A percentile compares a stretch with the other conserved stretches of the same genome.
Evolutionary conservation across 2,797 vertebrate genomes (phyloP).

Genomic region (Sebastes steindachneri): DNA sequence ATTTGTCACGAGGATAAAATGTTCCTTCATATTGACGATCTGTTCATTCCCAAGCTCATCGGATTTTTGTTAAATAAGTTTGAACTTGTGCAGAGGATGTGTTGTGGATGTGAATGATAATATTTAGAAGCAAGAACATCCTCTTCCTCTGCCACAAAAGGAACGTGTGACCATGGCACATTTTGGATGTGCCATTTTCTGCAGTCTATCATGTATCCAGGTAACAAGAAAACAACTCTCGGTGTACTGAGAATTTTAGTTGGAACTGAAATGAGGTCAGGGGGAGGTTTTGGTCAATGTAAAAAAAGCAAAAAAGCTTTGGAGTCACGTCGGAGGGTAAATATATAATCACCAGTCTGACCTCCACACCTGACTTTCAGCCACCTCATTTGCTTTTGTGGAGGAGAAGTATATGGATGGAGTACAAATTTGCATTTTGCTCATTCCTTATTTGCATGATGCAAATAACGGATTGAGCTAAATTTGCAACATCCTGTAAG

Average conservation of each 20-base stretch:
- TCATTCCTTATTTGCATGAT: constrained; percentile 62
- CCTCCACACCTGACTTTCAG: constrained; percentile 57
- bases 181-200: background rate
- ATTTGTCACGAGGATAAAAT: constrained; percentile 44
- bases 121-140: constrained; percentile 1
- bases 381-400: constrained; percentile 55
- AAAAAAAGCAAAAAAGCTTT: background rate
- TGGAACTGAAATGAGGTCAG: constrained; percentile 8
- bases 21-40: constrained; percentile 6
- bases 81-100: background rate
- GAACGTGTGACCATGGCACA: background rate
- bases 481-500: constrained; percentile 49
- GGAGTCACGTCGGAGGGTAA: constrained; percentile 16
- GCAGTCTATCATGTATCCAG: background rate
- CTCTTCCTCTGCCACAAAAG: background rate
- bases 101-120: background rate
- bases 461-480: constrained; percentile 54
- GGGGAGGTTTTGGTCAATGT: constrained; percentile 10
- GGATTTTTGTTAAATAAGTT: constrained; percentile 18
- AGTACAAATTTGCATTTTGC: constrained; percentile 57
- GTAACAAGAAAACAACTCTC: constrained; percentile 4
- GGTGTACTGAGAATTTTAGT: background rate
- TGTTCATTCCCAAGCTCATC: constrained; percentile 7
- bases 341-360: constrained; percentile 49
- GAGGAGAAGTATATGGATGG: constrained; percentile 25